These are phyloP conservation scores for Charina bottae DNA, from an alignment of 2,113 vertebrate genomes.

Conservation along the genomic window DNA sequence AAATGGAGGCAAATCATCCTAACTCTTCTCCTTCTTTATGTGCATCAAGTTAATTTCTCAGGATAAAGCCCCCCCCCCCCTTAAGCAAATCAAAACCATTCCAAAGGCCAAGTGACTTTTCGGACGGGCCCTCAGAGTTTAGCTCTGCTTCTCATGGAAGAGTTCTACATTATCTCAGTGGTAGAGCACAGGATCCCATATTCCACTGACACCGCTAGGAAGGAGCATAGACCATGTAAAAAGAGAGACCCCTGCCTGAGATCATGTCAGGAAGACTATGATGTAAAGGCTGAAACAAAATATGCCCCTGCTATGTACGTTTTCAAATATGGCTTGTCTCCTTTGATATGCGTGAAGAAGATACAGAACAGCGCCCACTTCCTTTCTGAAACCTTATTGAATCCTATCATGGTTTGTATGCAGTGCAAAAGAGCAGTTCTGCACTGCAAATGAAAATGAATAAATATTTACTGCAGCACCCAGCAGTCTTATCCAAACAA, in stretches of 20 bases:
- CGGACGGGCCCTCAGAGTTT: neutral
- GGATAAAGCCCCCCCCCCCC: neutral
- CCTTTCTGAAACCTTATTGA: neutral
- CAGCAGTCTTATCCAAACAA: neutral
- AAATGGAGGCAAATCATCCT: neutral
- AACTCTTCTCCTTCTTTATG: neutral
- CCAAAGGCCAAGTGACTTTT: neutral
- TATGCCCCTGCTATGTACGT: neutral
- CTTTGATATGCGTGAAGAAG: neutral
- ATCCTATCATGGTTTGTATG: no score
- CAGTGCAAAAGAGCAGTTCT: neutral
- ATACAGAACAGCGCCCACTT: neutral
- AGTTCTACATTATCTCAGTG: neutral
- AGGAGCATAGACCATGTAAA: neutral
- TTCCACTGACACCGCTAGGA: neutral
- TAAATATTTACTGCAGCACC: neutral
- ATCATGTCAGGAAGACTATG: neutral
- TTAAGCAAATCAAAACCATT: neutral
- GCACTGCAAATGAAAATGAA: neutral
- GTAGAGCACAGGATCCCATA: neutral
- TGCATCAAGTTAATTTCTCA: neutral
- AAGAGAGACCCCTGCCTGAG: neutral
- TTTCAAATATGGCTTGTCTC: neutral
- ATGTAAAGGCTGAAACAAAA: neutral
- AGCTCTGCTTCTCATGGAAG: neutral